Base-by-base conservation (phyloP, 1,140 invertebrate genomes). In the Drosophila sturtevanti region DNA sequence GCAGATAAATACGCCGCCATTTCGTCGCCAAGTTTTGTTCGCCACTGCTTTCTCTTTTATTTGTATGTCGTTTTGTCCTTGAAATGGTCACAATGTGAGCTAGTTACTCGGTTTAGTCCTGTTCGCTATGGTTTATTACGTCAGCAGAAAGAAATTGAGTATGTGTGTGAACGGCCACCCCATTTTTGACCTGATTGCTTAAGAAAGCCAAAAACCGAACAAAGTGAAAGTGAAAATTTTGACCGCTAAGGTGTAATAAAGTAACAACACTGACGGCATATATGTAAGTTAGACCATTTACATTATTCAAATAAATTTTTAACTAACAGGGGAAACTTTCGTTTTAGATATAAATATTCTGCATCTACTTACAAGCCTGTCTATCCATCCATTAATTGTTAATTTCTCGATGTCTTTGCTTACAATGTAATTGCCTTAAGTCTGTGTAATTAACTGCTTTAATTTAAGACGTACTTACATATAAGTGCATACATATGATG, bases 81-180 rank as follows among this genome's bases (percentile, higher is more conserved):
- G 82, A 79, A 86, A 63, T 48, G 68, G 48, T 37, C 63, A 73
- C 75, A 87, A 76, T 82, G 82, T 68, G 79, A 66, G 61, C 44
- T 64, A 65, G 66, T 77, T 61, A 77, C 72, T 58, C 64, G 64
- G 21, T 63, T 52, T 68, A 35, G 72, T 37, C 65, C 75, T 79
- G 76, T 86, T 81, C 41, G 72, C 72, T 82, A 70, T 78, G 71
- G 75, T 70, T 87, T 86, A 87, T 86, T 86, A 74, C 82, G 82
- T 86, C 82, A 85, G 73, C 69, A 56, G 48, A 38, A 48, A 63
- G 48, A 12, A 51, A 69, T 31, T 31, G 1, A 31, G 27, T 31
- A 31, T 65, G 63, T 24, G 38, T 44, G 21, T 31, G 18, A 44
- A 48, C 63, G 70, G 18, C 56, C 41, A 64, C 76, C 72, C 69